Percentiles rank a stretch among this genome's conserved stretches.
These are phyloP conservation scores for Pseudanteris insignis DNA, from an alignment of 2,888 invertebrate genomes.

Conservation along the genomic window DNA sequence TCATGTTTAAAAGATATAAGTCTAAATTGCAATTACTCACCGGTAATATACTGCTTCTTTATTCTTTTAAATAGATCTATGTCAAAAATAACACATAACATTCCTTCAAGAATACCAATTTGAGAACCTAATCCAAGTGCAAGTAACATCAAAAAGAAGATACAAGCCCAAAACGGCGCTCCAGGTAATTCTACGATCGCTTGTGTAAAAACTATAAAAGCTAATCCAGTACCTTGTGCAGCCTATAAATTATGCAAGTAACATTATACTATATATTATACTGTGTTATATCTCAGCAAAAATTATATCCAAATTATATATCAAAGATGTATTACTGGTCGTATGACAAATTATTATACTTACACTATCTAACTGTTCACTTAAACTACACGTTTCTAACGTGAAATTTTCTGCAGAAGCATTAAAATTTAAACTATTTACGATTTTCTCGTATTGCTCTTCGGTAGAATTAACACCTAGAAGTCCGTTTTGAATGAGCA, in stretches of 20 bases:
- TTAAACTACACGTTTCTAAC: slow-evolving; percentile 4
- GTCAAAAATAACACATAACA: slow-evolving; percentile 3
- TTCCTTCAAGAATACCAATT: slow-evolving; percentile 17
- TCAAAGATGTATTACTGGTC: no score
- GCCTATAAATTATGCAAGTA: no score
- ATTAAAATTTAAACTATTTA: no score
- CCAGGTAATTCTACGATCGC: slow-evolving; percentile 93
- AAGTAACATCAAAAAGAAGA: slow-evolving; percentile 95
- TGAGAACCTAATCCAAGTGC: slow-evolving; percentile 88
- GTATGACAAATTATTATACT: no score
- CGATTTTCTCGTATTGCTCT: background rate
- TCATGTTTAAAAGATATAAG: no score
- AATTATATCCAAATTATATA: no score
- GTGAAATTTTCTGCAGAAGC: no score
- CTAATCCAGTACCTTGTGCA: slow-evolving; percentile 88
- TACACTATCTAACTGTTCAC: background rate
- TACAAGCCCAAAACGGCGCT: slow-evolving; percentile 93
- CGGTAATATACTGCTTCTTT: slow-evolving; percentile 6
- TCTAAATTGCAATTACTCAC: no score
- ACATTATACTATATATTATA: no score
- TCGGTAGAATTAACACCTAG: background rate
- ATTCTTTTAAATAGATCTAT: background rate
- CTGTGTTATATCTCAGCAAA: no score
- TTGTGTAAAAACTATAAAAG: slow-evolving; percentile 95
- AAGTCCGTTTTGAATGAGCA: background rate